Conservation (phyloP, 2,113 vertebrate species). For the Pycnonotus jocosus region DNA sequence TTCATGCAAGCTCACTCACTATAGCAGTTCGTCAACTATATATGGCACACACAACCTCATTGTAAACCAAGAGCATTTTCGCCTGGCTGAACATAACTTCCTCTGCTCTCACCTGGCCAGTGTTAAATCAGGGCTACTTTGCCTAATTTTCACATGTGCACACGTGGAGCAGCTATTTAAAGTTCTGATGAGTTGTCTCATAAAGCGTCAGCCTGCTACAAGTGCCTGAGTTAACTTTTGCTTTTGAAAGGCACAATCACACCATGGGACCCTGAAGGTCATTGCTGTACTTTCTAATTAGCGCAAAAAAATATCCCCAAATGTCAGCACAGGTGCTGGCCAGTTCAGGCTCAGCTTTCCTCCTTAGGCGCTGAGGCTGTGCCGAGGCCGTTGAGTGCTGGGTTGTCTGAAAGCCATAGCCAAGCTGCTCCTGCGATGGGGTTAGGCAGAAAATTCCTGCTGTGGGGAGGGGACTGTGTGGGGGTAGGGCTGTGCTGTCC, state of each 20-base stretch:
- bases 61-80: neutral
- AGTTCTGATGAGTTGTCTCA: neutral
- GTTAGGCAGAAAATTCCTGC: neutral
- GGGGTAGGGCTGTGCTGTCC: neutral
- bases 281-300: neutral
- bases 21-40: neutral
- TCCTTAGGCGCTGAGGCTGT: neutral
- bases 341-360: neutral
- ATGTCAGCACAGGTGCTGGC: accelerated
- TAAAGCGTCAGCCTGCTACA: neutral
- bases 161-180: neutral
- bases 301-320: neutral
- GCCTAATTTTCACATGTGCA: neutral
- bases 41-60: neutral
- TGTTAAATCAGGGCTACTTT: neutral
- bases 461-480: neutral
- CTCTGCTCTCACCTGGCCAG: neutral
- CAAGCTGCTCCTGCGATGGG: neutral
- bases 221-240: neutral
- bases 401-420: neutral
- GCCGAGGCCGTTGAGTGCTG: neutral
- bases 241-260: neutral
- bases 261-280: neutral
- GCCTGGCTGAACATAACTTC: constrained; percentile 31
- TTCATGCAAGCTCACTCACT: constrained; percentile 7